Base-by-base conservation (phyloP, 2,113 vertebrate genomes). In the Garra rufa region DNA sequence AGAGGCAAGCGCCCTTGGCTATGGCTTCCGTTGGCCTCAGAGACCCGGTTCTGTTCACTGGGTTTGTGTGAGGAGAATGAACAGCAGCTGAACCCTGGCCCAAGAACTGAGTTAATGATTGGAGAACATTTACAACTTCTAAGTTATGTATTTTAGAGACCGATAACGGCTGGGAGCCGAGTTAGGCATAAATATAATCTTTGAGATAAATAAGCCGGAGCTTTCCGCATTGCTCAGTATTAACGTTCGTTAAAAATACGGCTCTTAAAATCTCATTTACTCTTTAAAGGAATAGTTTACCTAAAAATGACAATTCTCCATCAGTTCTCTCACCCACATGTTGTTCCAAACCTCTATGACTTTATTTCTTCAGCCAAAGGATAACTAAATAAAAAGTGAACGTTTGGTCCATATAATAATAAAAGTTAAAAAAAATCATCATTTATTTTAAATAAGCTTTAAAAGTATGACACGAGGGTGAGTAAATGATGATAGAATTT, bases 21-120 rank as follows among this genome's bases (percentile, higher is more conserved):
- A 2, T 21, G 63, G 82, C 67, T 86, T 77, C 55, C 8, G 10
- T 78, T 63, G 76, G 59, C 78, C 83, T 84, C 61, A 26, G 21
- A 75, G 76, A 55, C 65, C 83, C 38, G 52, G 63, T 82, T 70
- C 81, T 61, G 48, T 85, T 85, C 73, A 43, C 46, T 69, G 81
- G 11, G 24, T 71, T 57, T 67, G 70, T 71, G 70, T 74, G 59
- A 84, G 84, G 30, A 44, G 55, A 88, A 48, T 44, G 17, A 65
- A 44, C 43, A 41, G n/a, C 57, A 75, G 63, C 73, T 88, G 85
- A 91, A 91, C 87, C 89, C 79, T 86, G 30, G 84, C 52, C 78
- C 67, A 83, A 89, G 88, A 89, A 89, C 41, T 57, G 43, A 26
- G 93, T 94, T 94, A 95, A 95, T 95, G 89, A 95, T 94, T 94